phyloP scores from a whole-genome alignment of 2,797 vertebrate species.

The Protosalanx chinensis region DNA sequence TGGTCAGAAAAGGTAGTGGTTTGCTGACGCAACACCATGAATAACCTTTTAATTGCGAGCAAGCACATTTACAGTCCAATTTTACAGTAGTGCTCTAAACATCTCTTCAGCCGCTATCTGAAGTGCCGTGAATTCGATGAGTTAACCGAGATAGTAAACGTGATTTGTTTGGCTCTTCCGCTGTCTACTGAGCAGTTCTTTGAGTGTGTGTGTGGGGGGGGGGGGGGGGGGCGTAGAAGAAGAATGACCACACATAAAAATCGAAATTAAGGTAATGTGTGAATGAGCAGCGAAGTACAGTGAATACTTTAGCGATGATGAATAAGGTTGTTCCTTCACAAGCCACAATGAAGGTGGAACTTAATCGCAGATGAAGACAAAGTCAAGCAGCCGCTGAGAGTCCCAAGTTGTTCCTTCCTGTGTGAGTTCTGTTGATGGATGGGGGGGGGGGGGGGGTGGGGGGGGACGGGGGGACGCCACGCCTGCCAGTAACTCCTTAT shows the following conservation, averaged over 20 bases:
- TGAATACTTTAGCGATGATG: slow-evolving; percentile 63
- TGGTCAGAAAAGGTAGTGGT: slow-evolving; percentile 14
- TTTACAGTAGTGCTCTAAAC: slow-evolving; percentile 47
- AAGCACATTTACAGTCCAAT: slow-evolving; percentile 44
- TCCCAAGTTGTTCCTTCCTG: background rate
- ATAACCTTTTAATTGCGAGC: slow-evolving; percentile 42
- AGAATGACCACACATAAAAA: slow-evolving; percentile 69
- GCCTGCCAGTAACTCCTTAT: slow-evolving; percentile 3
- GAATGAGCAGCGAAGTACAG: slow-evolving; percentile 57
- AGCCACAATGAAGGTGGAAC: slow-evolving; percentile 60
- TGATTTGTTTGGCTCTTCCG: slow-evolving; percentile 66
- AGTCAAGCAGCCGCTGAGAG: slow-evolving; percentile 10
- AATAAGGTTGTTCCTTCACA: slow-evolving; percentile 50
- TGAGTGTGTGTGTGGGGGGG: slow-evolving; percentile 29
- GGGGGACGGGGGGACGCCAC: background rate
- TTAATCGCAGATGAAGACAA: slow-evolving; percentile 21
- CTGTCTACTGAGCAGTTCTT: slow-evolving; percentile 56
- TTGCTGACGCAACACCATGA: slow-evolving; percentile 45
- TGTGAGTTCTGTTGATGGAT: too few relatives aligned
- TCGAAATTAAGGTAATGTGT: slow-evolving; percentile 71
- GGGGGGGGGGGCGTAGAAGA: slow-evolving; percentile 46
- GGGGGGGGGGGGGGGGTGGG: slow-evolving; percentile 7
- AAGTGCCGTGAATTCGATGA: slow-evolving; percentile 44
- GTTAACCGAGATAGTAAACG: slow-evolving; percentile 65
- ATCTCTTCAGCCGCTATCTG: slow-evolving; percentile 38